Evolutionary conservation across 2,113 vertebrate species (phyloP).

Genomic region (Rynchops niger): DNA sequence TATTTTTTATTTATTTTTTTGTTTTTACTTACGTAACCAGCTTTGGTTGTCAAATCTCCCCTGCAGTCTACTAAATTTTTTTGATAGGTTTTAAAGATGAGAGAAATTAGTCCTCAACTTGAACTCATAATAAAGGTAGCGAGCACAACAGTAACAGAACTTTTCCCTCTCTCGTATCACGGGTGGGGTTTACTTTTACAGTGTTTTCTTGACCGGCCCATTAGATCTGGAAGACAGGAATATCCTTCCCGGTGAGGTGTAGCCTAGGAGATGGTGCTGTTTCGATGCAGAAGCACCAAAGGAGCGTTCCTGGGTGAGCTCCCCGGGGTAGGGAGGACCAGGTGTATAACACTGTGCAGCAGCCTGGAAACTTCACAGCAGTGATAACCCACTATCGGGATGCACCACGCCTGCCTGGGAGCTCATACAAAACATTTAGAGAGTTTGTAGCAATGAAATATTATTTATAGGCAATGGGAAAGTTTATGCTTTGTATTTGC

Average conservation of each 20-base stretch:
- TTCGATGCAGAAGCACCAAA: background rate
- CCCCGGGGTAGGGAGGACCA: background rate
- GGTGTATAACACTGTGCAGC: background rate
- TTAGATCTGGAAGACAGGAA: background rate
- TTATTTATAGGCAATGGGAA: background rate
- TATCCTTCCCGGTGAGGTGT: rapidly evolving
- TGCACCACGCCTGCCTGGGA: background rate
- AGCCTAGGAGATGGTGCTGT: background rate
- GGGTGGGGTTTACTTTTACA: background rate
- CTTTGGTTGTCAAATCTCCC: background rate
- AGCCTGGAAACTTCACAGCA: background rate
- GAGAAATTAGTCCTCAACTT: background rate
- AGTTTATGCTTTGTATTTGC: background rate
- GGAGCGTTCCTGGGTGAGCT: rapidly evolving
- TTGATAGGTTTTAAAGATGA: background rate
- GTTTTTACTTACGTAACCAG: background rate
- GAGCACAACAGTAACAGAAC: background rate
- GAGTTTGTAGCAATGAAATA: background rate
- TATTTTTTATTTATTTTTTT: background rate
- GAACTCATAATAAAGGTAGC: background rate
- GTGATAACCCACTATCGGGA: background rate
- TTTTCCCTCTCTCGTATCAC: background rate
- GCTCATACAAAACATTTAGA: background rate
- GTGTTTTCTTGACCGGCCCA: background rate
- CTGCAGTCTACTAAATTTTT: background rate